phyloP scores from a whole-genome alignment of 2,797 vertebrate species.

The Limosa lapponica region DNA sequence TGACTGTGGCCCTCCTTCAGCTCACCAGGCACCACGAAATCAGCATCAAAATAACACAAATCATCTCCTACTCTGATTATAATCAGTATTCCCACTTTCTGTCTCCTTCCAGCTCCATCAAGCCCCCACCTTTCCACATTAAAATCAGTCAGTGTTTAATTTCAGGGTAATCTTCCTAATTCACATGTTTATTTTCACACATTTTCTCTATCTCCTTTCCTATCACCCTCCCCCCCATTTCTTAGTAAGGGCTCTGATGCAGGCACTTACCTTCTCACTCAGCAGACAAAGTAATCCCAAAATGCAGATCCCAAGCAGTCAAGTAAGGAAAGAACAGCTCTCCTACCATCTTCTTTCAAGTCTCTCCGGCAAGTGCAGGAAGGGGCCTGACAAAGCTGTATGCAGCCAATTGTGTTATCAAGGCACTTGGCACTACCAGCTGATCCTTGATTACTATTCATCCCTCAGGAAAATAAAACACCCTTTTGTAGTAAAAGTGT shows the following conservation, averaged over 20 bases:
- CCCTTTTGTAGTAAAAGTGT: slow-evolving; percentile 68
- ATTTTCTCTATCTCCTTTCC: not conserved
- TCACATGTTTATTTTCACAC: not conserved
- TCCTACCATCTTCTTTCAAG: slow-evolving; percentile 27
- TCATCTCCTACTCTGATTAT: not conserved
- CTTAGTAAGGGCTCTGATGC: not conserved
- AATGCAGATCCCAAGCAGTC: not conserved
- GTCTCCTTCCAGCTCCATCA: not conserved
- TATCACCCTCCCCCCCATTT: not conserved
- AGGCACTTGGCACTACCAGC: slow-evolving; percentile 74
- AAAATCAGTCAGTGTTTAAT: not conserved
- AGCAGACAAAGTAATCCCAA: not conserved
- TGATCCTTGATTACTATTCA: slow-evolving; percentile 69
- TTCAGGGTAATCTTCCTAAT: not conserved
- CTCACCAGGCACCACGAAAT: not conserved
- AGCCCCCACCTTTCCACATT: not conserved
- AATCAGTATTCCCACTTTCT: not conserved
- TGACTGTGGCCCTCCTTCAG: not conserved
- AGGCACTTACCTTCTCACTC: not conserved
- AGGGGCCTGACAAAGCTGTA: slow-evolving; percentile 64
- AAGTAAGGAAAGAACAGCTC: not conserved
- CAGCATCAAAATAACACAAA: slow-evolving; percentile 43
- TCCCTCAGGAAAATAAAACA: slow-evolving; percentile 69
- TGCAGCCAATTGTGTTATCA: slow-evolving; percentile 73
- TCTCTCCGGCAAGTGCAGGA: slow-evolving; percentile 6